These are phyloP conservation scores for Patiria pectinifera DNA, from an alignment of 53 echinoderm and acorn worm species.

Conservation along the genomic window DNA sequence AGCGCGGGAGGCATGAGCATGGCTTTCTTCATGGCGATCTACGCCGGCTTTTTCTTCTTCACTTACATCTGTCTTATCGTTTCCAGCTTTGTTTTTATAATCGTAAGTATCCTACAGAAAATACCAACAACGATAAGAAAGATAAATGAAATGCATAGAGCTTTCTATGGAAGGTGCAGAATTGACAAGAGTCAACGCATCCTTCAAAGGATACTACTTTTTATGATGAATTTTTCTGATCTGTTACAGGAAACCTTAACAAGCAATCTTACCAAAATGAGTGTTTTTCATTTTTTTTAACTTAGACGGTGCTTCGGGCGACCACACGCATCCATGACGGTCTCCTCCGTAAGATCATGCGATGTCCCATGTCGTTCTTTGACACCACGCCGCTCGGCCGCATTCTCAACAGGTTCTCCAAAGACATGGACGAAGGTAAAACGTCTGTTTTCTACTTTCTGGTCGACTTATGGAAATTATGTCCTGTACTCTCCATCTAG, in stretches of 20 bases:
- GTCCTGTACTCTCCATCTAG: too few relatives aligned
- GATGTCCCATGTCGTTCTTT: slow-evolving; percentile 90
- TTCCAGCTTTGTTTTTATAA: slow-evolving; percentile 55
- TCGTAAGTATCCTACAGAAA: slow-evolving; percentile 41
- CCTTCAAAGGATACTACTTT: too few relatives aligned
- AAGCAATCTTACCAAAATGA: neutral
- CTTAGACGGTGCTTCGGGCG: slow-evolving; percentile 72
- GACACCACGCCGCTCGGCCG: slow-evolving; percentile 92
- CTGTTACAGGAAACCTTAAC: too few relatives aligned
- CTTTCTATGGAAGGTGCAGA: too few relatives aligned
- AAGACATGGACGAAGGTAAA: slow-evolving; percentile 91
- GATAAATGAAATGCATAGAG: neutral
- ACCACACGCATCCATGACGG: slow-evolving; percentile 81
- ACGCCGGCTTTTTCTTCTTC: slow-evolving; percentile 46
- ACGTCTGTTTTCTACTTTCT: too few relatives aligned
- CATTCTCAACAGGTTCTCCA: slow-evolving; percentile 90
- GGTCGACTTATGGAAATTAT: too few relatives aligned
- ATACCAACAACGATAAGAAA: neutral
- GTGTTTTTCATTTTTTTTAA: neutral
- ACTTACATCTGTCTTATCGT: slow-evolving; percentile 52
- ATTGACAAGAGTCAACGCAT: too few relatives aligned
- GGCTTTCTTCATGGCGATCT: slow-evolving; percentile 66
- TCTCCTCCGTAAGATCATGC: slow-evolving; percentile 66
- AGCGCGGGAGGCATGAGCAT: neutral
- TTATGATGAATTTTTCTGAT: too few relatives aligned